Conservation (phyloP, 1,140 invertebrate species). For the Platyscapa corneri region DNA sequence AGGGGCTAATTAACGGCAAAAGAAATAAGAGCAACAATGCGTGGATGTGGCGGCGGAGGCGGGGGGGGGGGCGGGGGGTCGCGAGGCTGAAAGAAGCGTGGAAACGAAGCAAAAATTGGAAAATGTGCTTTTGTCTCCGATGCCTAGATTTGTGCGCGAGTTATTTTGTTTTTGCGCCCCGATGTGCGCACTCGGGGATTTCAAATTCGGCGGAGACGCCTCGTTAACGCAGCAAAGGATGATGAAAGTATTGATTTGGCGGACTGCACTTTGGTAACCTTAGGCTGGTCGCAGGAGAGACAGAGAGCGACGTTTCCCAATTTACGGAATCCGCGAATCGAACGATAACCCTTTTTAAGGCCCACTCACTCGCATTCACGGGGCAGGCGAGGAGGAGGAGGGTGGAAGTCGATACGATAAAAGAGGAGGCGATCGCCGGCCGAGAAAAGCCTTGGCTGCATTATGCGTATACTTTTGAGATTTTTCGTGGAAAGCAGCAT, state of each 20-base stretch:
- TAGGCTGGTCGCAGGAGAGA: no score
- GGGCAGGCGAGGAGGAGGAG: no score
- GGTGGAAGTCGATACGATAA: not conserved
- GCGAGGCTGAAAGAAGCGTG: no score
- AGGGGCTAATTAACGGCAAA: constrained; percentile 5
- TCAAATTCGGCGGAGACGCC: not conserved
- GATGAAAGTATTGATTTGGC: not conserved
- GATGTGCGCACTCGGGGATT: not conserved
- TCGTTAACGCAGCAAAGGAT: not conserved
- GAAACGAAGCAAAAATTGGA: constrained; percentile 5
- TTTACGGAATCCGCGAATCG: not conserved
- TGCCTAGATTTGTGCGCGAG: not conserved
- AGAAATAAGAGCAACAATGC: not conserved
- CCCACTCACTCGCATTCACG: not conserved
- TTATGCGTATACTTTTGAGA: not conserved
- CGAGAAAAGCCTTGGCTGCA: not conserved
- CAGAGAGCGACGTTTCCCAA: no score
- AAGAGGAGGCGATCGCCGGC: not conserved
- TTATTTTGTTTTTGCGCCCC: not conserved
- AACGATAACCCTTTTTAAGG: not conserved
- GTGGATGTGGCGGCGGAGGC: no score
- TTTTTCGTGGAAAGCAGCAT: constrained; percentile 6
- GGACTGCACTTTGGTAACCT: not conserved
- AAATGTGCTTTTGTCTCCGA: not conserved
- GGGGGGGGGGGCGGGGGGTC: no score